Base-by-base conservation (phyloP, 1,140 invertebrate species). In the Philopotamus ludificatus region DNA sequence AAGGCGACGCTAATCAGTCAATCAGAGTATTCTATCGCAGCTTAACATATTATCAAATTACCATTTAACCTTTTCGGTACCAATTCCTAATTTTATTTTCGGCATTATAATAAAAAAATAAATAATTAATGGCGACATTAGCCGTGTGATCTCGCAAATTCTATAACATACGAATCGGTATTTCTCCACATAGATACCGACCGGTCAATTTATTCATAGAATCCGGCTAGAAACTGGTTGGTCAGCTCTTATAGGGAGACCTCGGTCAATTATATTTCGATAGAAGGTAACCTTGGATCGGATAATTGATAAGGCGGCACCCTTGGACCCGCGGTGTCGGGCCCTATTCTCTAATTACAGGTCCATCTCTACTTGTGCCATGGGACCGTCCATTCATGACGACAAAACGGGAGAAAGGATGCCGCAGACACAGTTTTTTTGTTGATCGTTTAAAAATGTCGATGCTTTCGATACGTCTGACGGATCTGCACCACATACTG, bases 131-230 rank as follows among this genome's bases (percentile, higher is more conserved):
- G 3, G 25, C 49, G 7, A 49, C 45, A 49, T 49, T 16, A 7
- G 15, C 4, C 45, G 4, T 49, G n/a, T 49, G 45, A 16, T 15
- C n/a, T 4, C 20, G n/a, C n/a, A 8, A 49, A 49, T 49, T 8
- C 15, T 51, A 22, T 12, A n/a, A 12, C 28, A 57, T 15, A 28
- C 4, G 16, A 57, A 57, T 39, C 23, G 22, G 53, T 25, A 7
- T 57, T 21, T 57, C 53, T 28, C 16, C 34, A 57, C 21, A 15
- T 28, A 25, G 34, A 25, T 15, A 26, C 16, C 53, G 20, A 28
- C 23, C 23, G 8, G 21, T 57, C 20, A 57, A 57, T 57, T 57
- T 57, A 57, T 57, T 57, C 53, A 57, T 9, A 57, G 50, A 57
- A 57, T 57, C 16, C 26, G 9, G 22, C 15, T 25, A 28, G n/a